A percentile compares a stretch with the other conserved stretches of the same genome.
These are phyloP conservation scores for Empis livida DNA, from an alignment of 2,888 invertebrate genomes.

Conservation along the genomic window DNA sequence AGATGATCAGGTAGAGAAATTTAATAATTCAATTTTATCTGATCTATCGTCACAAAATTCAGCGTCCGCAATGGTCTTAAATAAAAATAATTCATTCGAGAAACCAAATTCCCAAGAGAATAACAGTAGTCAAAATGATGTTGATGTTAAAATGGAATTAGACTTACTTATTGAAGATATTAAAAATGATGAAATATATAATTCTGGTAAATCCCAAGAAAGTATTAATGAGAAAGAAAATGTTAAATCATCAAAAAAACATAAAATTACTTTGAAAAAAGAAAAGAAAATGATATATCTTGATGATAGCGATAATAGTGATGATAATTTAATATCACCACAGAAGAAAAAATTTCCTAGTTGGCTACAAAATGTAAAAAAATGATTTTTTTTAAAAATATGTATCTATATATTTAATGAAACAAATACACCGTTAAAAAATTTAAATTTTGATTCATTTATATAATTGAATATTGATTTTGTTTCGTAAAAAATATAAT, in stretches of 20 bases:
- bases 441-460: too few species aligned
- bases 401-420: too few species aligned
- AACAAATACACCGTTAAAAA: too few species aligned
- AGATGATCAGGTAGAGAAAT: background rate
- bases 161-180: constrained; percentile 1
- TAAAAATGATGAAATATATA: background rate
- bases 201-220: background rate
- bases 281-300: background rate
- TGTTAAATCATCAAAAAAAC: background rate
- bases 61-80: too few species aligned
- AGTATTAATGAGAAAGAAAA: background rate
- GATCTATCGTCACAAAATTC: too few species aligned
- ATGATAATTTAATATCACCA: too few species aligned
- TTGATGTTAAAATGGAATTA: background rate
- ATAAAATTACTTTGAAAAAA: background rate
- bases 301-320: background rate
- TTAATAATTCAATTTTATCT: too few species aligned
- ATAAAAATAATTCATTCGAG: background rate
- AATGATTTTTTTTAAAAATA: too few species aligned
- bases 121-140: background rate
- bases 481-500: too few species aligned
- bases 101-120: background rate
- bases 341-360: too few species aligned
- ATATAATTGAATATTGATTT: too few species aligned
- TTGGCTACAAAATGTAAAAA: too few species aligned